phyloP scores from a whole-genome alignment of 2,113 vertebrate species.

The Atherinomorus stipes region DNA sequence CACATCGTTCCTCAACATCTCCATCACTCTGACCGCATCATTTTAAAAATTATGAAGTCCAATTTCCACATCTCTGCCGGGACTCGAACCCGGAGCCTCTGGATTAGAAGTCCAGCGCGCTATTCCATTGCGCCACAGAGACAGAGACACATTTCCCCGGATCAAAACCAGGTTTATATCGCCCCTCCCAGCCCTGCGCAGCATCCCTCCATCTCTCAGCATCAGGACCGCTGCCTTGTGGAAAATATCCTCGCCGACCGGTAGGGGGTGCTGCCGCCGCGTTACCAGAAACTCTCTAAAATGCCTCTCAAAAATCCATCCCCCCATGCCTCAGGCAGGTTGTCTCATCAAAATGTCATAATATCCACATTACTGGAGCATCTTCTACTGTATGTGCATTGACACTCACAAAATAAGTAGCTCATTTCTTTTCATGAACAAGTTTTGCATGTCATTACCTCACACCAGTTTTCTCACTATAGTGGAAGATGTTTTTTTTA shows the following conservation, averaged over 20 bases:
- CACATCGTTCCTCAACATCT: neutral
- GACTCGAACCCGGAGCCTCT: constrained; percentile 99
- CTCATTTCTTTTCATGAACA: constrained; percentile 4
- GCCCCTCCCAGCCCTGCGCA: constrained; percentile 50
- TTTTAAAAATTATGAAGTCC: neutral
- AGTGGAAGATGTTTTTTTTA: neutral
- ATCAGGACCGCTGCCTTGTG: constrained; percentile 81
- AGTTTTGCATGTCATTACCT: no score
- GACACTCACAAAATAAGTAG: neutral
- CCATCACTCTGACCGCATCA: neutral
- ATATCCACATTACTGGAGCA: constrained; percentile 27
- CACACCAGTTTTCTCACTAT: constrained; percentile 3
- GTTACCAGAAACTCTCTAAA: neutral
- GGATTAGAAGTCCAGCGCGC: constrained; percentile 99
- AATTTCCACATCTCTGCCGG: constrained; percentile 94
- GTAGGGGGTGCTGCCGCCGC: constrained; percentile 73
- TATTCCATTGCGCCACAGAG: constrained; percentile 99
- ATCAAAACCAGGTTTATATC: constrained; percentile 70
- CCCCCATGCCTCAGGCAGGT: constrained; percentile 23
- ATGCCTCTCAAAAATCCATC: constrained; percentile 30
- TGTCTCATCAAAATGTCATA: constrained; percentile 45
- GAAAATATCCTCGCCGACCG: constrained; percentile 12
- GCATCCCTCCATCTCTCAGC: constrained; percentile 76
- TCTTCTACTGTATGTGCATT: constrained; percentile 18
- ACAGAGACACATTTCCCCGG: constrained; percentile 57